These are phyloP conservation scores for Branchellion lobata DNA, from an alignment of 2,888 invertebrate genomes.

Conservation along the genomic window DNA sequence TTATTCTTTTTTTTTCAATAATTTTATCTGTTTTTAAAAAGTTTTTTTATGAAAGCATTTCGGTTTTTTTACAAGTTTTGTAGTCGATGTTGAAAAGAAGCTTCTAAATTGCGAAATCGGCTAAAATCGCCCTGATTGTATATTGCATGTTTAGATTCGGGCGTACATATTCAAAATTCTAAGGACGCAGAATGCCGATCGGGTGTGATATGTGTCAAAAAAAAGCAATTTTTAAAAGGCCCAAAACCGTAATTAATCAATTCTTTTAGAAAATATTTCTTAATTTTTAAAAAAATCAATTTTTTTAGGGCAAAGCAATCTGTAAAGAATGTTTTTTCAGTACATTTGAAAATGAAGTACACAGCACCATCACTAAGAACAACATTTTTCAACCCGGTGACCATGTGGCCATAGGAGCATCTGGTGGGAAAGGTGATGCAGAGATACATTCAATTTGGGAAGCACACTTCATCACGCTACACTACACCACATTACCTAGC, in stretches of 20 bases:
- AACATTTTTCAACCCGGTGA: slow-evolving; percentile 79
- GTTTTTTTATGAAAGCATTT: too few relatives aligned
- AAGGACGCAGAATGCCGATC: slow-evolving; percentile 1
- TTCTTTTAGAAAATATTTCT: slow-evolving; percentile 11
- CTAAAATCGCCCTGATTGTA: too few relatives aligned
- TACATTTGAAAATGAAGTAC: slow-evolving; percentile 91
- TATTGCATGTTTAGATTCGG: too few relatives aligned
- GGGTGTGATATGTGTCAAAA: slow-evolving; percentile 3
- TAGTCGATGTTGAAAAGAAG: too few relatives aligned
- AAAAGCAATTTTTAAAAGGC: slow-evolving; percentile 60
- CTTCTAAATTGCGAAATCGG: too few relatives aligned
- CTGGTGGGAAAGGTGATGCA: slow-evolving; percentile 64
- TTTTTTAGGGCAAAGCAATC: slow-evolving; percentile 73
- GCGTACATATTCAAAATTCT: background rate
- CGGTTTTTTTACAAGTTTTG: too few relatives aligned
- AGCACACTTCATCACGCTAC: too few relatives aligned
- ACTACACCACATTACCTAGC: background rate
- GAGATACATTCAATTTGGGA: background rate
- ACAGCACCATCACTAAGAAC: slow-evolving; percentile 80
- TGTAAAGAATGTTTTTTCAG: slow-evolving; percentile 92
- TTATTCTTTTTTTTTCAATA: too few relatives aligned
- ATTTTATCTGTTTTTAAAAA: too few relatives aligned
- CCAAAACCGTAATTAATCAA: slow-evolving; percentile 59
- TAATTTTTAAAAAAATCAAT: background rate
- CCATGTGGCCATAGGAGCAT: slow-evolving; percentile 86